These are phyloP conservation scores for Macropodus opercularis DNA, from an alignment of 2,797 vertebrate genomes.

Conservation along the genomic window DNA sequence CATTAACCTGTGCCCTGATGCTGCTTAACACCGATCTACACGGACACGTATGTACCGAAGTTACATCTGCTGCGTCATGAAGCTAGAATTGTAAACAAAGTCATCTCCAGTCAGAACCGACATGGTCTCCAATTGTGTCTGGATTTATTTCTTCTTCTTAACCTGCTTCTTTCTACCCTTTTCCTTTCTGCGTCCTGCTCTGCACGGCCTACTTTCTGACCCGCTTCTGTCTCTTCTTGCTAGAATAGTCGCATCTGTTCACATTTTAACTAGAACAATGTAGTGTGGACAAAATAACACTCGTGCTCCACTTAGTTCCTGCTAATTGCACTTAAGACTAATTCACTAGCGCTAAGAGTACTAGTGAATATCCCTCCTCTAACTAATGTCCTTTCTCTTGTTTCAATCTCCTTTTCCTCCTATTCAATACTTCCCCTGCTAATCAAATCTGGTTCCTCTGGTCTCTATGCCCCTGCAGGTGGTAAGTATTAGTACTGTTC, in stretches of 20 bases:
- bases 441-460: constrained; percentile 59
- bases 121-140: constrained; percentile 9
- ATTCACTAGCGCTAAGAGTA: no score
- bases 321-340: constrained; percentile 27
- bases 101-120: not conserved
- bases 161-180: not conserved
- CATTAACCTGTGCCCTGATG: constrained; percentile 95
- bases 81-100: not conserved
- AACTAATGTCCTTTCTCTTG: constrained; percentile 63
- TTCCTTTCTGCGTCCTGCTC: constrained; percentile 13
- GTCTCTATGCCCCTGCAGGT: constrained; percentile 74
- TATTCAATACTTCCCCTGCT: constrained; percentile 55
- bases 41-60: constrained; percentile 88
- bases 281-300: constrained; percentile 32
- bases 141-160: constrained; percentile 2
- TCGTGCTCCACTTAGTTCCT: not conserved
- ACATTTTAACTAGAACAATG: constrained; percentile 57
- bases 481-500: constrained; percentile 72
- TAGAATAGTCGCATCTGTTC: constrained; percentile 57
- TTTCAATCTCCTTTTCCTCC: constrained; percentile 45
- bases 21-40: constrained; percentile 97
- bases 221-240: constrained; percentile 69
- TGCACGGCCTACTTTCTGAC: constrained; percentile 69
- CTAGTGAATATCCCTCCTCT: constrained; percentile 38
- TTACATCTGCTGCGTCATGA: not conserved